Base-by-base conservation (phyloP, 2,888 invertebrate species). In the Agrotis clavis region DNA sequence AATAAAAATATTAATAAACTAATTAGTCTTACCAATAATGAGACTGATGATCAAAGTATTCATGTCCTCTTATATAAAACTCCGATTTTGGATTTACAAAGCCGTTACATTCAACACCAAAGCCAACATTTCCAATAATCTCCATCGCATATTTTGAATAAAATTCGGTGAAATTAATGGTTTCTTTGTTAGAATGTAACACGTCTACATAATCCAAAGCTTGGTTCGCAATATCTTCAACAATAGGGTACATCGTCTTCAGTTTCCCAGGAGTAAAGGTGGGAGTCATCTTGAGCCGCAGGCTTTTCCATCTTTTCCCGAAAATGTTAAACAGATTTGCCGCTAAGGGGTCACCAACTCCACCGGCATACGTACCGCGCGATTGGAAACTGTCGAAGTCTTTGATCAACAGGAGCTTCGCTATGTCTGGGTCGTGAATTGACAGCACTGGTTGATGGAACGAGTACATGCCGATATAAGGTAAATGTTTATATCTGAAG, bases 221-320 rank as follows among this genome's bases (percentile, higher is more conserved):
- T 70, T 97, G 94, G 16, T 95, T 90, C 0, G 97, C 97, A 70
- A 97, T 97, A 50, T 96, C 93, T 54, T 97, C 94, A 16, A 97
- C 96, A 0, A 97, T 96, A 0, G 94, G 94, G 83, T 97, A 97
- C 97, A 98, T 97, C 2, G 92, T 95, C 89, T 97, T 98, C 62
- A 98, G 90, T 90, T 97, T 98, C 11, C 97, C 97, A 0, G 97
- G 96, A 0, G 98, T 97, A 87, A 98, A 98, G 0, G 97, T 96
- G 0, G 98, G 97, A 0, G 97, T 96, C 85, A 98, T 91, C 84
- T 97, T 97, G 0, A 95, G 82, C 19, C 98, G 94, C 41, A 98
- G 90, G 62, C 93, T 95, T 86, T 96, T 97, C 98, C 98, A 98
- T 64, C 96, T 94, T 13, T 96, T 92, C 0, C 97, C 97, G 61